Conservation (phyloP, 2,113 vertebrate genomes). For the Stigmatopora argus region DNA sequence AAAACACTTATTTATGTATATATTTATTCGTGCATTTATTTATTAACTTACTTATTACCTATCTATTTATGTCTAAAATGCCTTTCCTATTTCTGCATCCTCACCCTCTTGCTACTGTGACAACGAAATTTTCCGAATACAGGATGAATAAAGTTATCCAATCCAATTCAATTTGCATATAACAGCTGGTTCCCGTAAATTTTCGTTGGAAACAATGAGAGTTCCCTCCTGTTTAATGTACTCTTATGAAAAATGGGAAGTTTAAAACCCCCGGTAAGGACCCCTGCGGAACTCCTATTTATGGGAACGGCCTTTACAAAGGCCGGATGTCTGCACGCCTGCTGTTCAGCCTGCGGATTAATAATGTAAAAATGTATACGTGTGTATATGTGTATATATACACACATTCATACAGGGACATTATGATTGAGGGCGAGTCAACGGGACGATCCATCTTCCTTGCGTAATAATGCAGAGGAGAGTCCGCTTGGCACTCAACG, state of each 20-base stretch:
- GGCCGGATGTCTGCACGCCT: constrained; percentile 36
- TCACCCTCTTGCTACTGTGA: too few species aligned
- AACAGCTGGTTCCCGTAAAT: not conserved
- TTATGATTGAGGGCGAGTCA: constrained; percentile 52
- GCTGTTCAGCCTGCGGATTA: constrained; percentile 46
- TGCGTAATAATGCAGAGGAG: constrained; percentile 53
- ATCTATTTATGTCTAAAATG: too few species aligned
- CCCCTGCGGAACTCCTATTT: constrained; percentile 2
- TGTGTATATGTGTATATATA: not conserved
- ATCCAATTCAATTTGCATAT: not conserved
- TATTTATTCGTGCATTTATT: too few species aligned
- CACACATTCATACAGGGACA: constrained; percentile 20
- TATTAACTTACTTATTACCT: too few species aligned
- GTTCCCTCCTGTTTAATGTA: not conserved
- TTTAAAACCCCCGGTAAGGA: not conserved
- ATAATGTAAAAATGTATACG: constrained; percentile 33
- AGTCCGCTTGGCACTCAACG: not conserved
- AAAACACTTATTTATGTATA: too few species aligned
- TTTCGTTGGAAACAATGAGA: not conserved
- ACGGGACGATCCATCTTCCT: constrained; percentile 62
- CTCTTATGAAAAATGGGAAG: not conserved
- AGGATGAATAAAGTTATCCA: too few species aligned
- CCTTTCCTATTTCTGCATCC: too few species aligned
- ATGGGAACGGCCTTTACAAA: constrained; percentile 10
- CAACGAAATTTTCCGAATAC: too few species aligned